Percentiles rank a stretch among this genome's conserved stretches.
Conservation (phyloP, 2,888 invertebrate species). For the Andricus quercusramuli region DNA sequence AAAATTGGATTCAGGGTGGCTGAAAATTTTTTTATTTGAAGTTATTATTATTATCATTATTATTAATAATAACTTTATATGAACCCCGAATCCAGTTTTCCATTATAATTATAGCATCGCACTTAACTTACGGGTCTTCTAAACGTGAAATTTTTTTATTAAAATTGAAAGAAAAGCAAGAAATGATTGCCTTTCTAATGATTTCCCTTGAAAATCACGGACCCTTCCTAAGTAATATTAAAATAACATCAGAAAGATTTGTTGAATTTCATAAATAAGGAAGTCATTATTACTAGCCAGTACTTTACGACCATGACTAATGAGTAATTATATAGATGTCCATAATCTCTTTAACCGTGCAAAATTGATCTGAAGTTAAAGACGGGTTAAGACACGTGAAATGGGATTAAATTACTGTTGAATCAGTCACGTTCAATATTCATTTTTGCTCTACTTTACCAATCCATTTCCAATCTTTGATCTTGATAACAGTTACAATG, state of each 20-base stretch:
- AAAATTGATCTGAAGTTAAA: slow-evolving; percentile 24
- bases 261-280: slow-evolving; percentile 8
- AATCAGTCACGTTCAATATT: slow-evolving; percentile 21
- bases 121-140: no score
- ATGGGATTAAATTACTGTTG: slow-evolving; percentile 7
- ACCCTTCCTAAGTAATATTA: neutral
- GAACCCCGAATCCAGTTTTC: no score
- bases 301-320: neutral
- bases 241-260: neutral
- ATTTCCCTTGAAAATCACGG: neutral
- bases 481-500: neutral
- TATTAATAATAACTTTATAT: no score
- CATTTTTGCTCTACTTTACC: slow-evolving; percentile 7
- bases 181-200: neutral
- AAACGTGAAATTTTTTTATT: no score
- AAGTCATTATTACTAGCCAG: slow-evolving; percentile 2
- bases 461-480: neutral
- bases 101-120: no score
- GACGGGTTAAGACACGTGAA: slow-evolving; percentile 12
- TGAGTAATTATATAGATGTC: slow-evolving; percentile 20
- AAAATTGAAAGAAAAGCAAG: no score
- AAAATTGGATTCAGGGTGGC: no score
- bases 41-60: no score
- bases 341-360: slow-evolving; percentile 18
- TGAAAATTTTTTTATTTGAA: no score